Evolutionary conservation across 2,888 invertebrate species (phyloP), one percentile per base, ranked within the genome.

Genomic region (Drosophila birchii): DNA sequence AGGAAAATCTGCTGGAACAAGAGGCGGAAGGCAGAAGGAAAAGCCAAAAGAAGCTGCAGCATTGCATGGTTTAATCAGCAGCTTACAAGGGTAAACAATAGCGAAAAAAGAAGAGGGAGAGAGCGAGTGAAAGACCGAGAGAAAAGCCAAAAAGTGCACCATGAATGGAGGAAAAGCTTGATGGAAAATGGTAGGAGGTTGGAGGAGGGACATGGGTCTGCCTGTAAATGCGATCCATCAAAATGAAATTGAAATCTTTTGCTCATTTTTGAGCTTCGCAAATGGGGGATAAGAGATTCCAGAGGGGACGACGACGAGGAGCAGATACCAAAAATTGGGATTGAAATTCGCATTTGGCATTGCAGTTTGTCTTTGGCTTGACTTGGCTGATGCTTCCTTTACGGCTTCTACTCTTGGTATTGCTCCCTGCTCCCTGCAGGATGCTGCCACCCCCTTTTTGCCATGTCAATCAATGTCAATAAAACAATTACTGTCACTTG

Each of bases 401-500:
- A 29, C 26, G 23, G 45, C 23, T 49, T 41, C 32, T 18, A 16
- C 51, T 23, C 34, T 16, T 36, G 20, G 51, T 23, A 34, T 34
- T 51, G n/a, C n/a, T 69, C 34, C 49, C 12, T 23, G 29, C 16
- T 51, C 26, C 26, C 36, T 14, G 64, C 39, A 29, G 64, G 47
- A 39, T 44, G 45, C 39, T 62, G 57, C n/a, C 49, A 49, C 56
- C 49, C 59, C 61, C 59, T 53, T 53, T 51, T 51, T 74, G 88
- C 79, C 78, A 75, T 85, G 90, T 90, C 90, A 90, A 90, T 90
- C 90, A 90, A 90, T 90, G 90, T 88, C 90, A 90, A 90, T 90
- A 90, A 90, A 90, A 88, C 90, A 90, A 90, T 90, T 89, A 88
- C 89, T 90, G 90, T 90, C 90, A 90, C 87, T 90, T 86, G 80